Base-by-base conservation (phyloP, 2,888 invertebrate genomes). In the Bimastos eiseni region DNA sequence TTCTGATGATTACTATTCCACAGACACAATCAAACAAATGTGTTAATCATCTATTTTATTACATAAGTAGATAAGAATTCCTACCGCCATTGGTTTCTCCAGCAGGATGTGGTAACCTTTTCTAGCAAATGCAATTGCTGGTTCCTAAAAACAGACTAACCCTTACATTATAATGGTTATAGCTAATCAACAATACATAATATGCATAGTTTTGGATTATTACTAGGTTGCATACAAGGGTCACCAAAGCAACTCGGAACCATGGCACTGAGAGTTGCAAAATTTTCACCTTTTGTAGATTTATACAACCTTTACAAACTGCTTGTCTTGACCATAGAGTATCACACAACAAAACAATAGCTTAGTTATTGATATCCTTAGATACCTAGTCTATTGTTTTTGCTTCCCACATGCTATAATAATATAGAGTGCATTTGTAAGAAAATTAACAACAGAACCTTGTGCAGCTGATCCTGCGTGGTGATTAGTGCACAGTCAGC, bases 71-170 rank as follows among this genome's bases (percentile, higher is more conserved):
- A 83, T 19, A 83, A 30, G 21, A 55, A 19, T 86, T 93, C 93
- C 93, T 92, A 95, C 95, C 34, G 95, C 95, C 95, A 95, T 95
- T 11, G 95, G 95, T 93, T 95, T 95, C 92, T 95, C 95, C 92
- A 95, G 93, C 24, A 95, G 92, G 88, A 95, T 95, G 92, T 95
- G 94, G 91, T 95, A 95, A 34, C 95, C 95, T 91, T 94, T 93
- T 91, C 94, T 94, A 13, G 95, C 95, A 93, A 95, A 94, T 8
- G 95, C 94, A 84, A 95, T 91, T 0, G 95, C 94, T 49, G 95
- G 95, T n/a, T 94, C 94, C 94, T 94, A 90, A 8, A 92, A 93
- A 90, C 88, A 89, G 17, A 90, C 11, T 30, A 55, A 17, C n/a
- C 30, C 8, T 70, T n/a, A 30, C n/a, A n/a, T 11, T 70, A 70